Evolutionary conservation across 2,888 invertebrate species (phyloP).

Genomic region (Criorhina ranunculi): DNA sequence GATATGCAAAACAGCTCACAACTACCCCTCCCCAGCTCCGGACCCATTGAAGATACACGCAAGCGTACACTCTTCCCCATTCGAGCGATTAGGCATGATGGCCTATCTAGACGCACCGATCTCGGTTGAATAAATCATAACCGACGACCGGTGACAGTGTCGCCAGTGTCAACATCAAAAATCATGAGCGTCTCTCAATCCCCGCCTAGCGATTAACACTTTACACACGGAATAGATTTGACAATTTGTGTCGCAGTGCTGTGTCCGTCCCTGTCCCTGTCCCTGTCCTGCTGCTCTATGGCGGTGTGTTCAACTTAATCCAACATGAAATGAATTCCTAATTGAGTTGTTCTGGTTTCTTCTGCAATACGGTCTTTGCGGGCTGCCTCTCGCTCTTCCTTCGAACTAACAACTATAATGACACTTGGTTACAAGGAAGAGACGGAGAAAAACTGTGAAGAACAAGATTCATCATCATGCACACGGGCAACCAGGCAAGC

Average conservation of each 20-base stretch:
- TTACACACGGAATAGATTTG: constrained; percentile 69
- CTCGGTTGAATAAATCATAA: constrained; percentile 74
- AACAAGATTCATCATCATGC: constrained; percentile 72
- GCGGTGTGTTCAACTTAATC: constrained; percentile 72
- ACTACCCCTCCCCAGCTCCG: constrained; percentile 17
- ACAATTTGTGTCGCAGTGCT: constrained; percentile 44
- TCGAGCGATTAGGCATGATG: constrained; percentile 54
- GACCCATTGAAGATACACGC: constrained; percentile 14
- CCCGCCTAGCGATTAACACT: constrained; percentile 77
- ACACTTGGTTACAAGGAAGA: constrained; percentile 74
- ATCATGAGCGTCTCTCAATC: constrained; percentile 71
- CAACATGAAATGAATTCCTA: constrained; percentile 78
- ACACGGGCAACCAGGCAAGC: constrained; percentile 44
- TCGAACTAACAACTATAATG: constrained; percentile 69
- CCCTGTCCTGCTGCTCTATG: constrained; percentile 37
- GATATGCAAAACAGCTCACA: constrained; percentile 67
- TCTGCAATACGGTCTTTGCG: constrained; percentile 42
- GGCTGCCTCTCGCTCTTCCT: constrained; percentile 34
- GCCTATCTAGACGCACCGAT: constrained; percentile 69
- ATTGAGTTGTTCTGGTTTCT: constrained; percentile 78
- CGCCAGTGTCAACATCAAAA: constrained; percentile 76
- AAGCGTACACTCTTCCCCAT: constrained; percentile 51
- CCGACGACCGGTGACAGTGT: constrained; percentile 75
- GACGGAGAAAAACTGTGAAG: constrained; percentile 46
- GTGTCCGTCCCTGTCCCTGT: constrained; percentile 3